Percentiles rank a stretch among this genome's conserved stretches.
Evolutionary conservation across 2,888 invertebrate species (phyloP).

Genomic region (Ethmia dodecea): DNA sequence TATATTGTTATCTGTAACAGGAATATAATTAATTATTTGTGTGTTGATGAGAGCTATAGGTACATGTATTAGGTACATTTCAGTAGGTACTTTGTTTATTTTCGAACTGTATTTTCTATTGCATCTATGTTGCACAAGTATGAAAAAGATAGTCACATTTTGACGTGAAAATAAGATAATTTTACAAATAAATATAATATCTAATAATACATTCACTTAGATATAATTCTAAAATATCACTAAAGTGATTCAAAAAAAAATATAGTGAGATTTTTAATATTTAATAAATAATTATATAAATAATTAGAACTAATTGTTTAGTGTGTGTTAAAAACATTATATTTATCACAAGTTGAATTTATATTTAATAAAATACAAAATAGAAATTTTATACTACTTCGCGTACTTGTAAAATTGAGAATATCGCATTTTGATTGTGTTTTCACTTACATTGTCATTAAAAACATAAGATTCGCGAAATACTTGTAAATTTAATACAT

Average conservation of each 20-base stretch:
- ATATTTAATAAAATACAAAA: constrained; percentile 31
- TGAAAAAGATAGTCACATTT: neutral
- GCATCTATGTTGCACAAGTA: neutral
- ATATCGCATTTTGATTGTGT: too few species aligned
- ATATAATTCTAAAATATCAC: neutral
- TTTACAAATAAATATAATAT: neutral
- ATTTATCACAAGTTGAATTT: constrained; percentile 53
- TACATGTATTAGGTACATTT: too few species aligned
- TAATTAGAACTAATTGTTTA: constrained; percentile 20
- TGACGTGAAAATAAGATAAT: neutral
- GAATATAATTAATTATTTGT: too few species aligned
- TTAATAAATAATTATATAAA: constrained; percentile 20
- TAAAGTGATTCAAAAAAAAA: constrained; percentile 33
- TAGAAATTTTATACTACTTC: constrained; percentile 36
- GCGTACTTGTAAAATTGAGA: constrained; percentile 7
- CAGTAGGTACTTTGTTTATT: too few species aligned
- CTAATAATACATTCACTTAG: neutral
- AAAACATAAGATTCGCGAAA: too few species aligned
- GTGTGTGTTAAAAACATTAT: constrained; percentile 26
- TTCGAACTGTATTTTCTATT: neutral
- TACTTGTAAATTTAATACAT: too few species aligned
- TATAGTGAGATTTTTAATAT: constrained; percentile 62
- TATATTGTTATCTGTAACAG: too few species aligned
- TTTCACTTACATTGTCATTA: too few species aligned
- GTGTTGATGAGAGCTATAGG: too few species aligned